Base-by-base conservation (phyloP, 2,113 vertebrate species). In the Cavia porcellus region DNA sequence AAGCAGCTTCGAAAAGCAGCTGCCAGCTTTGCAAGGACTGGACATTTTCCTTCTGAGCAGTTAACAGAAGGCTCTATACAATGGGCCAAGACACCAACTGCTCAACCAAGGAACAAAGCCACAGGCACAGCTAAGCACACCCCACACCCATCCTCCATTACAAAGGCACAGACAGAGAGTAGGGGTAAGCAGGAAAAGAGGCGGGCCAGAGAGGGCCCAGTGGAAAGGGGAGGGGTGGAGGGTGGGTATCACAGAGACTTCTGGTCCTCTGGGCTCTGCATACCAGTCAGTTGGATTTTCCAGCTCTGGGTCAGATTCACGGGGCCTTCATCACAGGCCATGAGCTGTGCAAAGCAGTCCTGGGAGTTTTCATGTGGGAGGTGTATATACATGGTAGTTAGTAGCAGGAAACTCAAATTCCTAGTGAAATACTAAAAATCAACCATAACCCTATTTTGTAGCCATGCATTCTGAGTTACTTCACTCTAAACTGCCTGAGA, bases 81-180 rank as follows among this genome's bases (percentile, higher is more conserved):
- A 17, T 14, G 2, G 42, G 74, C 24, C 24, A 47, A 13, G 42
- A 14, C 6, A 3, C 50, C 50, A 52, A 52, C 50, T 4, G 22
- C 50, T 2, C 1, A 22, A 42, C 25, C 5, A 5, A 42, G n/a
- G 72, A 7, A 42, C 45, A 45, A 45, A 75, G 42, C 22, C 38
- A 75, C 24, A 25, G 42, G 38, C 22, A 13, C 38, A 75, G 72
- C 42, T 12, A 17, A 42, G 72, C 50, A 52, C 50, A 52, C 50
- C 50, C 50, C 50, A 6, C 1, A 4, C 0, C 42, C 5, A 15
- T 1, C 7, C 42, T 11, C 7, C 13, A 30, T 2, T 50, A 13
- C 5, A 19, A 2, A 28, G 47, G 45, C 75, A 28, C 25, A 50
- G 45, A 45, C 6, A 50, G 75, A 75, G 72, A 12, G 72, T 17